Conservation (phyloP, 1,140 invertebrate species). For the Tigriopus japonicus region DNA sequence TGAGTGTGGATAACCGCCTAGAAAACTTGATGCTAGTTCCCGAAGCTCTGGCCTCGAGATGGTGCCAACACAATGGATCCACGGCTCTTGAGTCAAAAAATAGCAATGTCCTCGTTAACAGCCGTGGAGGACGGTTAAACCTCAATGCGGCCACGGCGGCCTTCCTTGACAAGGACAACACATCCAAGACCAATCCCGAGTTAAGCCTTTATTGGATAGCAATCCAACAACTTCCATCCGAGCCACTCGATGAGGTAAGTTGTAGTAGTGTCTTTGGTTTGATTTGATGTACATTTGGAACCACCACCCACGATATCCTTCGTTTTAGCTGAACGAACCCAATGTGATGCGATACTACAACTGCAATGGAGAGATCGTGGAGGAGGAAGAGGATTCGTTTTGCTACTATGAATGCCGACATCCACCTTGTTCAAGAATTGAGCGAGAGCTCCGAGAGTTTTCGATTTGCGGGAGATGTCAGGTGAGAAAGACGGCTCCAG, state of each 20-base stretch:
- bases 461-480: constrained; percentile 38
- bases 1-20: constrained; percentile 33
- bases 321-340: neutral
- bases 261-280: neutral
- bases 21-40: constrained; percentile 29
- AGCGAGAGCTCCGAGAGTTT: constrained; percentile 33
- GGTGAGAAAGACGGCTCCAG: constrained; percentile 22
- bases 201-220: constrained; percentile 33
- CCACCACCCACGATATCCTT: neutral
- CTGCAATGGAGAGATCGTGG: constrained; percentile 28
- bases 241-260: constrained; percentile 27
- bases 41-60: constrained; percentile 12
- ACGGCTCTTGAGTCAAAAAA: neutral
- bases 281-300: neutral
- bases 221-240: constrained; percentile 30
- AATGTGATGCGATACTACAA: constrained; percentile 24
- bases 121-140: no score
- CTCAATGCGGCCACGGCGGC: neutral
- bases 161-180: neutral
- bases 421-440: constrained; percentile 35
- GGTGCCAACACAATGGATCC: constrained; percentile 7
- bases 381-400: constrained; percentile 27
- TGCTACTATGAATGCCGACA: constrained; percentile 37
- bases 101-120: no score
- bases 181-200: constrained; percentile 21